These are phyloP conservation scores for Caenorhabditis imperialis DNA, from an alignment of 2,888 invertebrate species.

Conservation along the genomic window DNA sequence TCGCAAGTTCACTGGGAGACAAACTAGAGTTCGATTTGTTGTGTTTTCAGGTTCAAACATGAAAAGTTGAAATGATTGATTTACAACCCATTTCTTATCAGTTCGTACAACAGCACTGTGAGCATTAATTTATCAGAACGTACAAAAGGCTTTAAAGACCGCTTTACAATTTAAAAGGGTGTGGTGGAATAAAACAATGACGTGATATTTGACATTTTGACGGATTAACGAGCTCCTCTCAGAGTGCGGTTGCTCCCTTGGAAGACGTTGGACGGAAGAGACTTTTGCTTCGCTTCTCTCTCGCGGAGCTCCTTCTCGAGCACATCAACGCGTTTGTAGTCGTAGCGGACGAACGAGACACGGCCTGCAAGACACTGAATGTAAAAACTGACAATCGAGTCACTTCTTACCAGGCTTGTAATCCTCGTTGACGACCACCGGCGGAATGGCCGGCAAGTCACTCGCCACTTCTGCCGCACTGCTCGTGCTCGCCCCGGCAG, in stretches of 20 bases:
- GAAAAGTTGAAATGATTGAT: no score
- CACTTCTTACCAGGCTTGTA: slow-evolving; percentile 67
- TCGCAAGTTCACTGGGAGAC: no score
- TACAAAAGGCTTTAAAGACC: no score
- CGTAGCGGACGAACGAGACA: slow-evolving; percentile 72
- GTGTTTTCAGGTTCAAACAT: no score
- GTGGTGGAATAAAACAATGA: not conserved
- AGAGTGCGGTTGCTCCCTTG: slow-evolving; percentile 56
- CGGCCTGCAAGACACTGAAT: slow-evolving; percentile 49
- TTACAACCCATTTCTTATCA: no score
- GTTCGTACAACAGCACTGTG: no score
- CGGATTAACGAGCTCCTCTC: slow-evolving; percentile 31
- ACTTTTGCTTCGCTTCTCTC: slow-evolving; percentile 19
- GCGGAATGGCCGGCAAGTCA: slow-evolving; percentile 46
- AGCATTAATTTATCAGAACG: no score
- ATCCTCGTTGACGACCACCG: slow-evolving; percentile 66
- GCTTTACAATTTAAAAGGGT: not conserved
- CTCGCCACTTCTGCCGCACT: slow-evolving; percentile 33
- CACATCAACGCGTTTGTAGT: slow-evolving; percentile 72
- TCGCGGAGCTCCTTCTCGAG: slow-evolving; percentile 68
- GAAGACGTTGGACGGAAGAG: slow-evolving; percentile 45
- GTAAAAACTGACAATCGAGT: not conserved
- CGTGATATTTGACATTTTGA: no score
- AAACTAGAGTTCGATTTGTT: no score
- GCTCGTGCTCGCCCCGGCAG: slow-evolving; percentile 33